Evolutionary conservation across 2,888 invertebrate genomes (phyloP).

Genomic region (Stenodema calcarata): DNA sequence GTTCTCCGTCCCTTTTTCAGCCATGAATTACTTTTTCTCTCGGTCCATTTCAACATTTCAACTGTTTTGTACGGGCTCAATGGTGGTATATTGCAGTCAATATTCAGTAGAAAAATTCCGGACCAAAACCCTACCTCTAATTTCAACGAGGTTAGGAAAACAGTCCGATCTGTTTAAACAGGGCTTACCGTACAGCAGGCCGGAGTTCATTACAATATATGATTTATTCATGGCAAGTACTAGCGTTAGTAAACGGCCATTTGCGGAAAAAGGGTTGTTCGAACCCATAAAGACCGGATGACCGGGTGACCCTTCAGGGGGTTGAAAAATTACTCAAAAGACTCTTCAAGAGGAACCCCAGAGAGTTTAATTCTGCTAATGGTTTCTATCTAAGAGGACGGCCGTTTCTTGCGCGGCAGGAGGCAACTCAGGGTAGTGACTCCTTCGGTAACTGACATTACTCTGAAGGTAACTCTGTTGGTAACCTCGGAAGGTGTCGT

Average conservation of each 20-base stretch:
- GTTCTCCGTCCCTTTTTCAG: too few species aligned
- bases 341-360: background rate
- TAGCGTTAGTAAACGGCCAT: background rate
- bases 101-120: too few species aligned
- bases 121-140: too few species aligned
- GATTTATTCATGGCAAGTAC: too few species aligned
- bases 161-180: too few species aligned
- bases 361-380: slow-evolving; percentile 12
- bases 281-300: background rate
- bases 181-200: too few species aligned
- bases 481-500: background rate
- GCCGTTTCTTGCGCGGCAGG: background rate
- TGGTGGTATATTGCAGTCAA: too few species aligned
- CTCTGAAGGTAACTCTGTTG: background rate
- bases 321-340: background rate
- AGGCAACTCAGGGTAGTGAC: background rate
- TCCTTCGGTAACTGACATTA: background rate
- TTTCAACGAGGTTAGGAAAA: too few species aligned
- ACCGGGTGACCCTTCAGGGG: background rate
- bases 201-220: too few species aligned
- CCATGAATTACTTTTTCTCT: too few species aligned
- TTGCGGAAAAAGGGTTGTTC: background rate
- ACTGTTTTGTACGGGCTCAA: too few species aligned
- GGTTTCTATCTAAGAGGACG: background rate
- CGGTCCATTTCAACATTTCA: too few species aligned